phyloP scores from a whole-genome alignment of 2,888 invertebrate genomes.

The Luperina nickerlii region DNA sequence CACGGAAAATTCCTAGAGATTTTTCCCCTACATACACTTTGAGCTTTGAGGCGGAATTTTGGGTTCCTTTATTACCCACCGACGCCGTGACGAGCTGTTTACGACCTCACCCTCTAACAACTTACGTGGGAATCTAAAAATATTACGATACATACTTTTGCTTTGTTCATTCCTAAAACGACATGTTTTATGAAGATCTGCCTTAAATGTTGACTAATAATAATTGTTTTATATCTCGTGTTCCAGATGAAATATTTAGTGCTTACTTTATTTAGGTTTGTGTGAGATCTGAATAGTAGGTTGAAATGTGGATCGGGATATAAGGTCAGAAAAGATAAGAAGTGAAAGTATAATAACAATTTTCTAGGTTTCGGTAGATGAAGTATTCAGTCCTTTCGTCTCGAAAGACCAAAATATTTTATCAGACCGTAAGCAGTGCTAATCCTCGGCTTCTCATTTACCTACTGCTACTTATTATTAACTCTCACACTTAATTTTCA shows the following conservation, averaged over 20 bases:
- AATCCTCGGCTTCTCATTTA: neutral
- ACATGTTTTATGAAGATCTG: constrained; percentile 41
- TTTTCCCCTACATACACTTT: constrained; percentile 59
- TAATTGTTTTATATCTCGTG: constrained; percentile 23
- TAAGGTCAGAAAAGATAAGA: neutral
- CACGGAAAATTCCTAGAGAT: constrained; percentile 60
- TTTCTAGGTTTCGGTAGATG: neutral
- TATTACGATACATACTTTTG: constrained; percentile 49
- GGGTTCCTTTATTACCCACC: constrained; percentile 58
- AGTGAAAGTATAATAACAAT: no score
- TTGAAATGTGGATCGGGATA: constrained; percentile 17
- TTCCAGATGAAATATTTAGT: constrained; percentile 39
- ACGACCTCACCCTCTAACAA: constrained; percentile 42
- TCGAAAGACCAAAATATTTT: neutral
- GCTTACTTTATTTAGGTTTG: constrained; percentile 6
- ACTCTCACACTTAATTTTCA: neutral
- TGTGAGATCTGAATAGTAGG: constrained; percentile 10
- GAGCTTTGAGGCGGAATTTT: constrained; percentile 53
- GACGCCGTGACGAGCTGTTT: constrained; percentile 57
- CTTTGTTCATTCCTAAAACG: constrained; percentile 44
- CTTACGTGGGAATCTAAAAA: constrained; percentile 55
- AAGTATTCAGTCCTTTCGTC: neutral
- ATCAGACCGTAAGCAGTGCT: neutral
- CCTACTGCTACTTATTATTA: neutral
- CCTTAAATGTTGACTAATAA: constrained; percentile 18